Base-by-base conservation (phyloP, 2,797 vertebrate genomes). In the Gastrophryne carolinensis region DNA sequence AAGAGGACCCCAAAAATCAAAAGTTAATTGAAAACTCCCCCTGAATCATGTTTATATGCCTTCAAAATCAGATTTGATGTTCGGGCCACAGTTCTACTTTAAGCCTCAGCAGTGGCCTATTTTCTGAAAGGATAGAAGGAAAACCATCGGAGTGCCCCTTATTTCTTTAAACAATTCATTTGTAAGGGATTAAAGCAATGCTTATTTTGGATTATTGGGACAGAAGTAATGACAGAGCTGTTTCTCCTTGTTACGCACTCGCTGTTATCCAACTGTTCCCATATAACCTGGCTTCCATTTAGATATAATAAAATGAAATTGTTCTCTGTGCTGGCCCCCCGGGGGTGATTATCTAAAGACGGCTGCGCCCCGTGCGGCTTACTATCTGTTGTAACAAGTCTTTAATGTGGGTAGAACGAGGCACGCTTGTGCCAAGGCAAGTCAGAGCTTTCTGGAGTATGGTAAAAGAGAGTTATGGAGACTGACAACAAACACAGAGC, bases 271-370 rank as follows among this genome's bases (percentile, higher is more conserved):
- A 58, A 67, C 72, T 49, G 53, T 27, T 41, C 53, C 27, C 44
- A 61, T 60, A 75, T 75, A 68, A 60, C 63, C 44, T 75, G 64
- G 41, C 52, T 75, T 68, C 64, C 24, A 41, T 75, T 66, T 60
- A 49, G 35, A 58, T 35, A 75, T 68, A 75, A 67, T 75, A 61
- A 75, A 75, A 68, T 75, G 8, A 56, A 35, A 60, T 75, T 65
- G 64, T 68, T 68, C 54, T 68, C 21, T 9, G 23, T 32, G 52
- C 56, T 10, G 21, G 26, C 63, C 73, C 64, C 30, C 5, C 67
- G 73, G 63, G 64, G 56, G 52, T 50, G 73, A 75, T 75, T 75
- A 75, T 75, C 54, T 72, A 56, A 65, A 67, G 73, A 47, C 61
- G 73, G 58, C 64, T 57, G 73, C 73, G 41, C 54, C 73, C 62